Percentiles rank a stretch among this genome's conserved stretches.
These are phyloP conservation scores for Dissostichus mawsoni DNA, from an alignment of 2,113 vertebrate genomes.

Conservation along the genomic window DNA sequence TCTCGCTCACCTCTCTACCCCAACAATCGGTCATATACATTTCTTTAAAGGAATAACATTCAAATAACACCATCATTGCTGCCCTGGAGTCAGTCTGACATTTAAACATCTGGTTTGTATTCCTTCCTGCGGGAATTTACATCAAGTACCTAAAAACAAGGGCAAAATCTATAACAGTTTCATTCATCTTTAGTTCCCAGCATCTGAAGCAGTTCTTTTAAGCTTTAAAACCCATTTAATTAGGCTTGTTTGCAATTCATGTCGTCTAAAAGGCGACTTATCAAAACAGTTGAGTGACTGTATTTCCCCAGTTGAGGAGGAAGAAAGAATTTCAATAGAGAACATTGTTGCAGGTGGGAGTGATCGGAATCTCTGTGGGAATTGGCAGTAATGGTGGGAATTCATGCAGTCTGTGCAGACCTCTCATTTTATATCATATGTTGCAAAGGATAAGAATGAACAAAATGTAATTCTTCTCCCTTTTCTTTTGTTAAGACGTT, in stretches of 20 bases:
- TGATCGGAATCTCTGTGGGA: constrained; percentile 26
- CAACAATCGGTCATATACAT: background rate
- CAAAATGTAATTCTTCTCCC: too few relatives aligned
- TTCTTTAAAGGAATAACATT: background rate
- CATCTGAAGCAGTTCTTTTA: background rate
- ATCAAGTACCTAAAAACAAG: constrained; percentile 5
- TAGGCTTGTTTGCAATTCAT: constrained; percentile 22
- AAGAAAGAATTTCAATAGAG: constrained; percentile 26
- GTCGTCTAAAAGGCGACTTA: constrained; percentile 15
- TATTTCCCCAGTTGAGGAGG: constrained; percentile 29
- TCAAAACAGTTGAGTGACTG: constrained; percentile 37
- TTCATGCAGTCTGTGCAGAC: constrained; percentile 15
- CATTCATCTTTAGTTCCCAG: background rate
- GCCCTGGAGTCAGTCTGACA: background rate
- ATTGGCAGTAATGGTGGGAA: background rate
- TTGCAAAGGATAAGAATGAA: background rate
- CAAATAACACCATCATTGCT: background rate
- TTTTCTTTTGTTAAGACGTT: background rate
- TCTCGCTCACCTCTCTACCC: background rate
- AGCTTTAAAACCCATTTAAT: constrained; percentile 17
- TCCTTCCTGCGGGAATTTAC: background rate
- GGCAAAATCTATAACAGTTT: background rate
- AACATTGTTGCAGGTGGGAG: constrained; percentile 30
- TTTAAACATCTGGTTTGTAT: constrained; percentile 1
- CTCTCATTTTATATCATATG: background rate